Base-by-base conservation (phyloP, 2,888 invertebrate species). In the Tipula unca region DNA sequence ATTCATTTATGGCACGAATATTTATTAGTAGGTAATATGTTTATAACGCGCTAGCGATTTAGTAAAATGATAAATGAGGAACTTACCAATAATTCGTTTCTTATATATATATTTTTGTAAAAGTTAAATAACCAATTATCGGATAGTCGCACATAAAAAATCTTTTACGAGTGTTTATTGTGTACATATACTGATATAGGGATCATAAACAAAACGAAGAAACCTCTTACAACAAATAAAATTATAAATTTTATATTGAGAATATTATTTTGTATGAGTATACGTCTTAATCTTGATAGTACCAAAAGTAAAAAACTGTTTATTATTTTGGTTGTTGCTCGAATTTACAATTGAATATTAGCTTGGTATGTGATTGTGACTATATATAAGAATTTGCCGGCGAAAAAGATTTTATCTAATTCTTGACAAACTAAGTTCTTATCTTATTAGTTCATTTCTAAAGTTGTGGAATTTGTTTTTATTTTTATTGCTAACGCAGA, bases 1-100 rank as follows among this genome's bases (percentile, higher is more conserved):
- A 69, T 69, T 69, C 69, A 69, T 69, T 69, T 69, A 69, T 69
- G 69, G 69, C 69, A 69, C 69, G 69, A 69, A 69, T 69, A 69
- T 69, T 69, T 69, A 69, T 69, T 69, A 69, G 69, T 25, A 54
- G n/a, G n/a, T n/a, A n/a, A n/a, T 13, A 69, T 8, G 10, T 8
- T 3, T 48, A 48, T 48, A 48, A 48, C n/a, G 48, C 48, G 48
- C 48, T 48, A 69, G 69, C 69, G 69, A 69, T 69, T 69, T 13
- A 69, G 25, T 25, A 25, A 69, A 69, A 25, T 69, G 69, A 69
- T 69, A 69, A 69, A 69, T 69, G 69, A 69, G 69, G 25, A 69
- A 25, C 69, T 69, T 69, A 25, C 25, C 69, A 69, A 69, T 69
- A 69, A 69, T 14, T 48, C 48, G n/a, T 48, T 48, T 48, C 48